phyloP scores from a whole-genome alignment of 2,797 vertebrate genomes.

The Xenopus petersii region DNA sequence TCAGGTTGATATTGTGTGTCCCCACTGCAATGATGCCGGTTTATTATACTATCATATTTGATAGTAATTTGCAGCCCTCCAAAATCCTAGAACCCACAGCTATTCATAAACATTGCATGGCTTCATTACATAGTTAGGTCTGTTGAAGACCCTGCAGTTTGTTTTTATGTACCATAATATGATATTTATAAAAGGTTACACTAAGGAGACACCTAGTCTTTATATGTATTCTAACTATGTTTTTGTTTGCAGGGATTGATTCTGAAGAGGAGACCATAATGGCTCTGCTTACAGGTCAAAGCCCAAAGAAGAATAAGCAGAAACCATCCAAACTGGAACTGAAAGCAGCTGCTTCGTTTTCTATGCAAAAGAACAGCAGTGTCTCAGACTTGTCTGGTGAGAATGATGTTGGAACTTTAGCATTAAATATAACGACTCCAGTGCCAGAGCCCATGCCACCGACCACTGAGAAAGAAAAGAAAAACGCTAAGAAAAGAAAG shows the following conservation, averaged over 20 bases:
- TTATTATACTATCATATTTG: too few species aligned
- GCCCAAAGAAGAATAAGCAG: conserved; percentile 24
- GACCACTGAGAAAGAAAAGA: neutral
- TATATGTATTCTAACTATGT: neutral
- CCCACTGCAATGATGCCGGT: too few species aligned
- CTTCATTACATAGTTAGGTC: neutral
- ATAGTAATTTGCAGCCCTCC: too few species aligned
- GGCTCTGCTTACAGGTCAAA: conserved; percentile 23
- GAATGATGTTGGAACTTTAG: too few species aligned
- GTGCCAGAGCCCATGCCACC: neutral
- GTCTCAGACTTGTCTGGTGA: neutral
- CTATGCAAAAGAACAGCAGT: neutral
- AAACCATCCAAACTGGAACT: neutral
- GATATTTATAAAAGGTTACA: too few species aligned
- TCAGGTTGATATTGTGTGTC: neutral
- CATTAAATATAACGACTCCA: neutral
- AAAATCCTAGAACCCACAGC: too few species aligned
- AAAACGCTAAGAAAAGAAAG: conserved; percentile 24
- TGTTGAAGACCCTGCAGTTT: too few species aligned
- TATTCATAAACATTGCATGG: neutral
- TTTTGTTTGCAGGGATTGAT: conserved; percentile 12
- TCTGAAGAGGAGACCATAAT: conserved; percentile 38
- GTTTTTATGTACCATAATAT: too few species aligned
- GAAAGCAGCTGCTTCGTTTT: neutral
- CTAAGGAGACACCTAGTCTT: too few species aligned